Evolutionary conservation across 2,888 invertebrate species (phyloP), one percentile per base, ranked within the genome.

Genomic region (Scaptomyza parva): DNA sequence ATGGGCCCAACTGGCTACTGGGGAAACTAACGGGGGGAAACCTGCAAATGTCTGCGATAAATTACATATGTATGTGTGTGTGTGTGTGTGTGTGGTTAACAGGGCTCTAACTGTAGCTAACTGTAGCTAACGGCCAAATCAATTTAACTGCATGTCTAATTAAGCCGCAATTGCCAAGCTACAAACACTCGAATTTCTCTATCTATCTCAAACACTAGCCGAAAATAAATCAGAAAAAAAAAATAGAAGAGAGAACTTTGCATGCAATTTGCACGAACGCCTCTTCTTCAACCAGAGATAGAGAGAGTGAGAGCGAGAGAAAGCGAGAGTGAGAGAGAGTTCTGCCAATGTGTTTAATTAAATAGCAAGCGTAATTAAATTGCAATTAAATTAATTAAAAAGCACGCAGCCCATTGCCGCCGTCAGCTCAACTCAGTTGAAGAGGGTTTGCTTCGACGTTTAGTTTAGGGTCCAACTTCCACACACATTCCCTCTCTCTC

Each of bases 301-400:
- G 37, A 17, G 37, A 14, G 37, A 17, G 37, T 1, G 8, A 7
- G 7, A 14, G 35, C 6, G 0, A 28, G 9, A 30, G 28, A 30
- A 11, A 14, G 37, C 0, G 8, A 7, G 7, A 14, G 35, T 8
- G 0, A 28, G 9, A 30, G 28, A 30, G 28, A 14, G n/a, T n/a
- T n/a, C 55, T 79, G 72, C 68, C 86, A 85, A 88, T 86, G 82
- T 83, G 78, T 85, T 89, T 88, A 87, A 89, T 88, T 89, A 89
- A 88, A 88, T 89, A 85, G 88, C 88, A 83, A 87, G 88, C 83
- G 88, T 89, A 88, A 88, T 88, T 88, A 88, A 89, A 89, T 88
- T 65, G 77, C 89, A 89, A 88, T 88, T 88, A 89, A 87, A 88
- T 89, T 89, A 89, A 89, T 89, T 89, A 89, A 85, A 83, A 88